Evolutionary conservation across 2,888 invertebrate species (phyloP), one percentile per base, ranked within the genome.

Genomic region (Callimorpha dominula): DNA sequence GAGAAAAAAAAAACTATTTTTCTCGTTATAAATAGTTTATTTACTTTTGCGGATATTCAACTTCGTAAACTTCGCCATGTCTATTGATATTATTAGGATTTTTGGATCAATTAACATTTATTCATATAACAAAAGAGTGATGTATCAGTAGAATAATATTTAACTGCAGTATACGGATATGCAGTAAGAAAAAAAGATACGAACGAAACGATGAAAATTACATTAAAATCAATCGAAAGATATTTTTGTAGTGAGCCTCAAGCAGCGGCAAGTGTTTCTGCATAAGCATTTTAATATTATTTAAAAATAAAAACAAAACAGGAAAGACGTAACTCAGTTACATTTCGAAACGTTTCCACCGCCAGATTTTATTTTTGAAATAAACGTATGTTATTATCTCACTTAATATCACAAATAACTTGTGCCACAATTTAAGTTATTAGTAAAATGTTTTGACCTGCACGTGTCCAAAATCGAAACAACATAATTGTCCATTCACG

Each of bases 1-100:
- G 81, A 79, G 78, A 86, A 88, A 85, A 85, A 80, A 73, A 75
- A 62, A 67, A 52, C 50, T 17, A 50, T 42, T 9, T 68, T 43
- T 67, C 50, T 71, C 57, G 20, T 43, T 78, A 87, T 86, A 87
- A 79, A 87, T 84, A 87, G 43, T 46, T 46, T 46, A 46, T 6
- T 8, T 46, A 46, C 43, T 46, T 46, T 46, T 46, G 31, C 31
- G 31, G 31, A 31, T 31, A 31, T 31, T 31, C 31, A 31, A 46
- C 43, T 9, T 4, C 9, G 8, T 46, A 46, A 46, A 46, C 43
- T 46, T 9, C 9, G 43, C 43, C 43, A 6, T 46, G 3, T 46
- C 43, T 46, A 9, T 46, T 46, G 1, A 46, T 9, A 46, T 8
- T 46, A 46, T 46, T 31, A 31, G 31, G 1, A 31, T 31, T 31